Evolutionary conservation across 37 sponge, comb jelly and placozoan species (phyloP), one percentile per base, ranked within the genome.

Genomic region (Crambe crambe): DNA sequence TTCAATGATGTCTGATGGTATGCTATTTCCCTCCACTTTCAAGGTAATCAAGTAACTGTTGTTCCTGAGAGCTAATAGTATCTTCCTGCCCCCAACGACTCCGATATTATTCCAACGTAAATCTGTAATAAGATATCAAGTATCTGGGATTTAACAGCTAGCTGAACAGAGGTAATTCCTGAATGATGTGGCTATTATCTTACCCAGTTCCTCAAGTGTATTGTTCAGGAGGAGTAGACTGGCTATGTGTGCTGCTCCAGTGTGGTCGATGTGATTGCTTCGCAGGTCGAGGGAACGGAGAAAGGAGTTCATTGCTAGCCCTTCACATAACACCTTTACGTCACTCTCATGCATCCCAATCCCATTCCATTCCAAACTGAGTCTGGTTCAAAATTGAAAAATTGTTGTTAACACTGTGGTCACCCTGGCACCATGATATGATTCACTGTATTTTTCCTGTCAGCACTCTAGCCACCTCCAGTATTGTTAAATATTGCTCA

Each of bases 91-190:
- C 17, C 66, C 66, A 30, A 65, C 17, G 17, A 65, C 35, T 31
- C 66, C 66, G 30, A 65, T 26, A 5, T 31, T 65, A 34, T 65
- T 65, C 66, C 66, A 65, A 32, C 66, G 66, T 5, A 65, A 30
- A 30, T 65, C 66, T 65, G 30, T 3, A 2, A 26, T 60, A n/a
- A n/a, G 27, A 60, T 6, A 60, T 26, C 4, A 32, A 20, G 2
- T 5, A 65, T 31, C 59, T n/a, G n/a, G n/a, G n/a, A n/a, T n/a
- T n/a, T n/a, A n/a, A n/a, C n/a, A n/a, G n/a, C n/a, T n/a, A n/a
- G n/a, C n/a, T n/a, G n/a, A n/a, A n/a, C n/a, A n/a, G n/a, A n/a
- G n/a, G n/a, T n/a, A n/a, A n/a, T n/a, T n/a, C 10, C 51, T 47
- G 51, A 47, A 47, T 12, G 12, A 47, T 47, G 51, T 47, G 12